Evolutionary conservation across 2,113 vertebrate species (phyloP).

Genomic region (Sinocyclocheilus maitianheensis): DNA sequence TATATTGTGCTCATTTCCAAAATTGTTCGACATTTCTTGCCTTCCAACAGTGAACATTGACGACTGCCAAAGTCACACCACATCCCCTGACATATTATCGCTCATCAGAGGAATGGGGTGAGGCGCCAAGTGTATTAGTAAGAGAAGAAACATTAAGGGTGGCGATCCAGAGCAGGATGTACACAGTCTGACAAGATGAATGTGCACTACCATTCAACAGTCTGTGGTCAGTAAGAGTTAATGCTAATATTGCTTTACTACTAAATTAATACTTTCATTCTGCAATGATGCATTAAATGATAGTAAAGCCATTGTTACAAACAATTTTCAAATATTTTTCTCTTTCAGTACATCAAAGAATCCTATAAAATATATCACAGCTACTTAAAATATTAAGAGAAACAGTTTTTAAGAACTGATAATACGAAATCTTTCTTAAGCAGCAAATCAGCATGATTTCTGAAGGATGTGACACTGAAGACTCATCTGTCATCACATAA

Average conservation of each 20-base stretch:
- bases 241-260: too few relatives aligned
- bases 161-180: not conserved
- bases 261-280: not conserved
- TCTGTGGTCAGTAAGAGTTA: too few relatives aligned
- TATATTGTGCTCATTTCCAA: conserved; percentile 49
- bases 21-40: conserved; percentile 51
- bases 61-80: not conserved
- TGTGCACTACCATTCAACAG: too few relatives aligned
- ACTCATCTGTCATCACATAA: too few relatives aligned
- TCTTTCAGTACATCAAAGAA: not conserved
- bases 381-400: not conserved
- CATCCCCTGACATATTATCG: not conserved
- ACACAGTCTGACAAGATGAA: not conserved
- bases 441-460: not conserved
- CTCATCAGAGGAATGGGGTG: not conserved
- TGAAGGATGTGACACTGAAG: not conserved
- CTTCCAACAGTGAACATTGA: conserved; percentile 53
- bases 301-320: not conserved
- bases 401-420: not conserved
- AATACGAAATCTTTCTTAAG: not conserved
- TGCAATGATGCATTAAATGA: not conserved
- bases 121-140: not conserved
- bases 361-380: not conserved
- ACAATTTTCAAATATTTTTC: not conserved
- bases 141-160: not conserved